Evolutionary conservation across 2,797 vertebrate species (phyloP).

Genomic region (Urosaurus nigricauda): DNA sequence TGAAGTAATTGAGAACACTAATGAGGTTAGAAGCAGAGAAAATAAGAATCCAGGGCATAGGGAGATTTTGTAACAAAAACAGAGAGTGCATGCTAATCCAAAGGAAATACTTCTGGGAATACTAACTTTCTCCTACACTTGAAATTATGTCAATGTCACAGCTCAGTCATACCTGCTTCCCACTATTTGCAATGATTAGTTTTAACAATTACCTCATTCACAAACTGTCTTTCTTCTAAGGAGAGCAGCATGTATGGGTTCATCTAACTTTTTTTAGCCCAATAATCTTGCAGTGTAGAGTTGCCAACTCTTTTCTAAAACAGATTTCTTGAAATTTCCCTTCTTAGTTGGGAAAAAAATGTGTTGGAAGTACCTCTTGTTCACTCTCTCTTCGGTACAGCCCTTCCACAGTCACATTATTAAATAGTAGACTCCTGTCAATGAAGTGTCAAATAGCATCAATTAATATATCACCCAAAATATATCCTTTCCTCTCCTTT

Average conservation of each 20-base stretch:
- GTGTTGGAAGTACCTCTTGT: neutral
- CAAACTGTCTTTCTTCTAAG: neutral
- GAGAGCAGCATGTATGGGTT: neutral
- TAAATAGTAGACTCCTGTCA: neutral
- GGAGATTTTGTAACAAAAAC: neutral
- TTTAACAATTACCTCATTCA: neutral
- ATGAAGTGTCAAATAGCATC: neutral
- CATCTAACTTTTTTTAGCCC: neutral
- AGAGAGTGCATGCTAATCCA: neutral
- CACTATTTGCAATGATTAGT: neutral
- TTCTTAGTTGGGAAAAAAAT: neutral
- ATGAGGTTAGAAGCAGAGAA: slow-evolving; percentile 27
- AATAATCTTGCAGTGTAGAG: neutral
- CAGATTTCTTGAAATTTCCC: neutral
- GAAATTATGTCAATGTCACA: neutral
- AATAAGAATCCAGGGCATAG: neutral
- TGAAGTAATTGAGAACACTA: neutral
- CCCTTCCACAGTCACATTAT: neutral
- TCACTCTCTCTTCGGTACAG: neutral
- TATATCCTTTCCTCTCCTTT: neutral
- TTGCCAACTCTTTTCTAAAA: neutral
- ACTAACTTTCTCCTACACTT: neutral
- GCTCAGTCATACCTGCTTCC: neutral
- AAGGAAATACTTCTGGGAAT: neutral
- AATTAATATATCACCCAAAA: neutral